Conservation (phyloP, 2,888 invertebrate genomes). For the Stenurella melanura region DNA sequence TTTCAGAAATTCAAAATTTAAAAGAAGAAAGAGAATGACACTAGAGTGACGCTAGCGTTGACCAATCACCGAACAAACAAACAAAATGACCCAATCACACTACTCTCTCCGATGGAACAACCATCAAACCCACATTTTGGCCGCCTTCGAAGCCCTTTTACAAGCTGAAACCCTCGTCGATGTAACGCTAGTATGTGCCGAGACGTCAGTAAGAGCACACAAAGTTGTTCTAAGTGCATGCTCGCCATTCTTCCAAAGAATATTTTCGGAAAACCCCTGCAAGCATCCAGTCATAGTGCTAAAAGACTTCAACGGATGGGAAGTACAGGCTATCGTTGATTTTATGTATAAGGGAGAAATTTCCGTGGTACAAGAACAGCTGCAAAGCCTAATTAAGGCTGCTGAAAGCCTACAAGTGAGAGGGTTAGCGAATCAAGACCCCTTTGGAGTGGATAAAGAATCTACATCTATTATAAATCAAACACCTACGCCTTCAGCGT, state of each 20-base stretch:
- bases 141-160: slow-evolving; percentile 91
- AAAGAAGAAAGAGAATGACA: slow-evolving; percentile 61
- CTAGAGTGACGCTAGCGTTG: slow-evolving; percentile 61
- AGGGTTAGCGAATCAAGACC: slow-evolving; percentile 55
- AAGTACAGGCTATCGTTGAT: slow-evolving; percentile 91
- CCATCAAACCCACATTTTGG: slow-evolving; percentile 91
- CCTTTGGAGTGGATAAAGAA: slow-evolving; percentile 69
- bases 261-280: slow-evolving; percentile 93
- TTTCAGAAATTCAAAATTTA: slow-evolving; percentile 67
- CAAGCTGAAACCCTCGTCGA: slow-evolving; percentile 92
- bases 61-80: slow-evolving; percentile 19
- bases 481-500: slow-evolving; percentile 72
- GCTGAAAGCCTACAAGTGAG: slow-evolving; percentile 86
- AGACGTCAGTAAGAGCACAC: slow-evolving; percentile 90
- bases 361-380: slow-evolving; percentile 89
- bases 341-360: slow-evolving; percentile 97
- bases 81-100: slow-evolving; percentile 80
- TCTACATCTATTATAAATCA: slow-evolving; percentile 66
- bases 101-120: slow-evolving; percentile 96
- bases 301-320: slow-evolving; percentile 92
- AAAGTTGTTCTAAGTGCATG: slow-evolving; percentile 92
- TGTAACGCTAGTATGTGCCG: slow-evolving; percentile 92
- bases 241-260: slow-evolving; percentile 91
- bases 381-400: slow-evolving; percentile 88
- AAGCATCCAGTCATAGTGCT: slow-evolving; percentile 95